Evolutionary conservation across 2,797 vertebrate species (phyloP), one percentile per base, ranked within the genome.

Genomic region (Sebastolobus alascanus): DNA sequence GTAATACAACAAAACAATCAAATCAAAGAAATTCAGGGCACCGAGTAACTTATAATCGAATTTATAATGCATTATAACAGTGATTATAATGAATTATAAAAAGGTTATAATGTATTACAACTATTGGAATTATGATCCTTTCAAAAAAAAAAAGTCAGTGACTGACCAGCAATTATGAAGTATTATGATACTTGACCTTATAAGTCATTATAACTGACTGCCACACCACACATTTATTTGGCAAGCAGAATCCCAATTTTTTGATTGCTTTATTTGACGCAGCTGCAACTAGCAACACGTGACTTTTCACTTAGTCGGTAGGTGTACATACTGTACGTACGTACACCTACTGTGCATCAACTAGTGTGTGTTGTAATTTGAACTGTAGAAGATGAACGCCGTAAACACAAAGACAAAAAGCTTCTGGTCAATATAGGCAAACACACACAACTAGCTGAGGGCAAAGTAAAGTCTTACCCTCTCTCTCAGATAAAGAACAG

Each of bases 351-450:
- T 43, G 68, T 59, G 27, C 27, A 38, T 68, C 25, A 68, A 25
- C 18, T 54, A 22, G 13, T 27, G 50, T 58, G 72, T 71, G 29
- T 38, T 65, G 60, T 38, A 64, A 70, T 60, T 37, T 73, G 59
- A 64, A 27, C 29, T 22, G n/a, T 16, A 27, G 50, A 29, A 37
- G 38, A 56, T 46, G 22, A 65, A 58, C 37, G 59, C 29, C 16
- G 46, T 64, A 43, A 40, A 80, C 22, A 67, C 52, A 70, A 5
- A 71, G 22, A 77, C 61, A 71, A 7, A 61, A 20, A 58, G 68
- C 60, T 54, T 85, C 66, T 79, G 31, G 84, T 82, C 84, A 90
- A 83, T 64, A 76, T 77, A 68, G 68, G 60, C 43, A 59, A 83
- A 84, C 61, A 83, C 78, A 75, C 58, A 68, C 16, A 61, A 71